Conservation (phyloP, 2,797 vertebrate species). For the Lutjanus argentimaculatus region DNA sequence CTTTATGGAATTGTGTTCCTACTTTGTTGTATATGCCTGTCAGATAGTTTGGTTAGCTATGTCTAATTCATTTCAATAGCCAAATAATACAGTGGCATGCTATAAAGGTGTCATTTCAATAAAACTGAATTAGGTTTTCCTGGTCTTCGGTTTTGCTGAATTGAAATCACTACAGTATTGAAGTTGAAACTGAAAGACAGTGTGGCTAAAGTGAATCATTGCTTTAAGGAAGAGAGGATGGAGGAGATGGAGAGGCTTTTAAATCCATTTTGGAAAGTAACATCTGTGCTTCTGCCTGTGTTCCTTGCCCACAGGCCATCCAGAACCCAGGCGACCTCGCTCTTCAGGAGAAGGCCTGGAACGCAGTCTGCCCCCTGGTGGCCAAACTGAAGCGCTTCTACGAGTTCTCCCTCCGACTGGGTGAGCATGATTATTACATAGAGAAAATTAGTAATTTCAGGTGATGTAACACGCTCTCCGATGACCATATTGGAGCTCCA, state of each 20-base stretch:
- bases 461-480: conserved; percentile 24
- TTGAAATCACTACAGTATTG: background rate
- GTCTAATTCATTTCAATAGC: background rate
- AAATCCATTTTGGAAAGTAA: conserved; percentile 37
- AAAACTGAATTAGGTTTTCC: background rate
- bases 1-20: background rate
- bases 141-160: background rate
- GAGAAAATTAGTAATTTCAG: background rate
- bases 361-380: conserved; percentile 93
- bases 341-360: conserved; percentile 94
- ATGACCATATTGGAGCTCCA: conserved; percentile 9
- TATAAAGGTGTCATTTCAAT: background rate
- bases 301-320: conserved; percentile 86
- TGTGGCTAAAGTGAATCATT: conserved; percentile 9
- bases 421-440: conserved; percentile 75
- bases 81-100: background rate
- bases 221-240: background rate
- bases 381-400: conserved; percentile 94
- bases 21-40: background rate
- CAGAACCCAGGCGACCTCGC: conserved; percentile 92
- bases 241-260: conserved; percentile 1
- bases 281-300: conserved; percentile 52
- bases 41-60: background rate
- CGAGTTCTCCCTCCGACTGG: conserved; percentile 93
- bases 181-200: conserved; percentile 26